These are phyloP conservation scores for Mungos mungo DNA, from an alignment of 2,113 vertebrate species.

Conservation along the genomic window DNA sequence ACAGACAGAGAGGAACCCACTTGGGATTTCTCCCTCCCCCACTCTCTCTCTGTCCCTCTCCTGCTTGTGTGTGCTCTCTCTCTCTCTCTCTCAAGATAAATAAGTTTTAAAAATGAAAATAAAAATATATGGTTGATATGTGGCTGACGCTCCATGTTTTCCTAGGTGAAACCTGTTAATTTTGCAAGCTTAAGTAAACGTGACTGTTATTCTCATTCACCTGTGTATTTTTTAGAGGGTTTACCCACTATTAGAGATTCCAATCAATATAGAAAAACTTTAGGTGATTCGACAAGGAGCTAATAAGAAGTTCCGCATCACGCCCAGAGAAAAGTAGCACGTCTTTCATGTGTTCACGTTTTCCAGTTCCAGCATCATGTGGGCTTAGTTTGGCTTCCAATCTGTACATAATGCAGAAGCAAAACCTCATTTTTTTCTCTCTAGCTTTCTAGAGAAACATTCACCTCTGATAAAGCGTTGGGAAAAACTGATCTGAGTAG, in stretches of 20 bases:
- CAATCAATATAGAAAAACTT: neutral
- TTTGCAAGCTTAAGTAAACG: neutral
- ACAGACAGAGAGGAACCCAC: too few species aligned
- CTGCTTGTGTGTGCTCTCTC: too few species aligned
- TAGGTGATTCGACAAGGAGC: neutral
- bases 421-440: neutral
- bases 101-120: too few species aligned
- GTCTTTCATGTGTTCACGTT: neutral
- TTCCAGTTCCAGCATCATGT: neutral
- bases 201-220: neutral
- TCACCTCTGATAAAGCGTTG: constrained; percentile 15
- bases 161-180: neutral
- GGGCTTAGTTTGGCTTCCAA: neutral
- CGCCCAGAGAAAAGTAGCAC: neutral
- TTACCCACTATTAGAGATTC: neutral
- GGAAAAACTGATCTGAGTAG: neutral
- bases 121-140: neutral
- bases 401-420: neutral
- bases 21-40: too few species aligned
- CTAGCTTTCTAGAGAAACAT: neutral
- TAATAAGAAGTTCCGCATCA: neutral
- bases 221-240: neutral
- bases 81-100: too few species aligned
- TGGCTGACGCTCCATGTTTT: neutral
- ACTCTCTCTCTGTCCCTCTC: too few species aligned